Percentiles rank a stretch among this genome's conserved stretches.
phyloP scores from a whole-genome alignment of 1,140 invertebrate genomes.

The Lucilia cuprina region DNA sequence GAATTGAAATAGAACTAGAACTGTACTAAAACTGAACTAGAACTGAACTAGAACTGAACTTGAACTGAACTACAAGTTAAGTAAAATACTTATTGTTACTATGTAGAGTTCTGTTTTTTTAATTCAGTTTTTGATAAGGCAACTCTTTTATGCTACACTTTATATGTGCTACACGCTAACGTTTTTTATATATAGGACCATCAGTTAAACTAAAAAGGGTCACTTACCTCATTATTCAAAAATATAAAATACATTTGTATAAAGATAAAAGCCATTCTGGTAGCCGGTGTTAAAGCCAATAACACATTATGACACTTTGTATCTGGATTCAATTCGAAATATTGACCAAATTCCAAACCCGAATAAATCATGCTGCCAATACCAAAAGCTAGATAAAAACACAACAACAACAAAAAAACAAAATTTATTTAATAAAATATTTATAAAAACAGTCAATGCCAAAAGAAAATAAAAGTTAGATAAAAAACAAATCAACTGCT shows the following conservation, averaged over 20 bases:
- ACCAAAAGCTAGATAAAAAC: conserved; percentile 77
- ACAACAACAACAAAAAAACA: neutral
- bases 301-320: conserved; percentile 88
- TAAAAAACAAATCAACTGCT: neutral
- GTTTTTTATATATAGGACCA: no score
- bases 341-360: conserved; percentile 90
- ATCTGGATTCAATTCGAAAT: conserved; percentile 86
- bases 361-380: conserved; percentile 96
- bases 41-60: no score
- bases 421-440: neutral
- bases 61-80: no score
- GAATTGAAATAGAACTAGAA: no score
- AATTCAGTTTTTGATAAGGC: no score
- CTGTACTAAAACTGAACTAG: no score
- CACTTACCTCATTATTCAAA: conserved; percentile 83
- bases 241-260: conserved; percentile 98
- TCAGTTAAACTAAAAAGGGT: neutral
- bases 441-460: neutral
- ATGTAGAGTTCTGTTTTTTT: no score
- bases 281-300: conserved; percentile 83
- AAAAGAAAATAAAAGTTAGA: neutral
- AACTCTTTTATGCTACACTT: no score
- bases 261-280: conserved; percentile 91
- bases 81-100: no score
- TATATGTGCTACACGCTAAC: no score